Conservation (phyloP, 2,113 vertebrate species). For the Picathartes gymnocephalus region DNA sequence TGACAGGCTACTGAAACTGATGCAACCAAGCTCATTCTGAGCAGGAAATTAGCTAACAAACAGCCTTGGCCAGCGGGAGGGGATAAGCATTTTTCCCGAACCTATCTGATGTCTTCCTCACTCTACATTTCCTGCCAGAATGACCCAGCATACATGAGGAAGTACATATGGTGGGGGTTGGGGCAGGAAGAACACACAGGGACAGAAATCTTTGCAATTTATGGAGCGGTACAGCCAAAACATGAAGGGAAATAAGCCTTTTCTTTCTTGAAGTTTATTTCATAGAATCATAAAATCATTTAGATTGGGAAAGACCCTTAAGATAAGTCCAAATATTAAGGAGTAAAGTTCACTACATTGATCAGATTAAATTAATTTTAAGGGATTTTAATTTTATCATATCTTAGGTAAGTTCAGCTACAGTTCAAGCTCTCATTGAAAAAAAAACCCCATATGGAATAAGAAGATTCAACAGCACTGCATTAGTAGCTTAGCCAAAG, state of each 20-base stretch:
- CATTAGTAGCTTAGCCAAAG: neutral
- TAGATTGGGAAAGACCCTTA: neutral
- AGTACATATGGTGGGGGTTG: neutral
- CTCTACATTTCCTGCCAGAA: constrained; percentile 14
- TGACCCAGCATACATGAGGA: neutral
- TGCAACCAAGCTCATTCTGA: neutral
- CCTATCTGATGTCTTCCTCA: neutral
- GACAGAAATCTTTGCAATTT: neutral
- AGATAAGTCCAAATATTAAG: neutral
- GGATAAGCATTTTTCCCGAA: neutral
- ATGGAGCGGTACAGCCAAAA: neutral
- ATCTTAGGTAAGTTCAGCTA: constrained; percentile 17
- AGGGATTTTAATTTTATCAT: neutral
- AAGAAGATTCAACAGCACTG: neutral
- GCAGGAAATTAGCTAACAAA: constrained; percentile 37
- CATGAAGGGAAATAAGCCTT: neutral
- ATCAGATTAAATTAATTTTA: neutral
- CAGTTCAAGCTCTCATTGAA: neutral
- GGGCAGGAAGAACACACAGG: neutral
- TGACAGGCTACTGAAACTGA: neutral
- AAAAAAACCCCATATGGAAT: neutral
- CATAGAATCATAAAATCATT: neutral
- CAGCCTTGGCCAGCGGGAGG: neutral
- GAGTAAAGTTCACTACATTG: neutral
- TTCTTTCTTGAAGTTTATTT: neutral